Evolutionary conservation across 1,140 invertebrate genomes (phyloP).

Genomic region (Trypoxylus dichotomus): DNA sequence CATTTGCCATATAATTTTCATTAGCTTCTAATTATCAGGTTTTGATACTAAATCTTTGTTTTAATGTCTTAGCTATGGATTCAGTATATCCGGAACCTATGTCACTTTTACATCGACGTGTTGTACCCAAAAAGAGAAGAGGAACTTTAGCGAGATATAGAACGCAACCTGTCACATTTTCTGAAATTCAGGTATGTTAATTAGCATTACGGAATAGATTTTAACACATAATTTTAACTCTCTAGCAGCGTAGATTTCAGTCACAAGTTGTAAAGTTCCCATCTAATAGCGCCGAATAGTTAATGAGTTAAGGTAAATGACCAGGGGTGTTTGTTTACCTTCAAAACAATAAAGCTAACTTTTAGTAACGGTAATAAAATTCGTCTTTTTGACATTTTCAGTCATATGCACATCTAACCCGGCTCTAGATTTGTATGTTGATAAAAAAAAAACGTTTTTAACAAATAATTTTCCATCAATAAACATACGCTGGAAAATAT

Average conservation of each 20-base stretch:
- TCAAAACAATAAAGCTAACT: background rate
- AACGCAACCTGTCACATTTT: slow-evolving; percentile 74
- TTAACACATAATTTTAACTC: too few relatives aligned
- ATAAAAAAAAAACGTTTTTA: background rate
- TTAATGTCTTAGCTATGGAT: slow-evolving; percentile 58
- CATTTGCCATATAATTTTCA: too few relatives aligned
- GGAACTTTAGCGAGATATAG: slow-evolving; percentile 60
- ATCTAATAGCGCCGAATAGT: too few relatives aligned
- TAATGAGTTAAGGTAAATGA: background rate
- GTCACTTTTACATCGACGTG: slow-evolving; percentile 63
- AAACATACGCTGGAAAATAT: background rate
- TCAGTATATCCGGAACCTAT: slow-evolving; percentile 72
- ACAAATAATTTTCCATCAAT: background rate
- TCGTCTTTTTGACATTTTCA: too few relatives aligned
- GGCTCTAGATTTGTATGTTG: background rate
- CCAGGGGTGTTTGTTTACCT: background rate
- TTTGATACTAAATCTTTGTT: background rate
- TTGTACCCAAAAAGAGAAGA: slow-evolving; percentile 60
- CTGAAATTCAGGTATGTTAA: slow-evolving; percentile 68
- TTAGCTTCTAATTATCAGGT: too few relatives aligned
- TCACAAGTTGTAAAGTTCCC: too few relatives aligned
- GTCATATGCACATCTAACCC: too few relatives aligned
- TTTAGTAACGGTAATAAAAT: background rate
- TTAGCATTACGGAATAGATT: background rate
- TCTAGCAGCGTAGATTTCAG: too few relatives aligned